Base-by-base conservation (phyloP, 2,888 invertebrate species). In the Lithodes maja region DNA sequence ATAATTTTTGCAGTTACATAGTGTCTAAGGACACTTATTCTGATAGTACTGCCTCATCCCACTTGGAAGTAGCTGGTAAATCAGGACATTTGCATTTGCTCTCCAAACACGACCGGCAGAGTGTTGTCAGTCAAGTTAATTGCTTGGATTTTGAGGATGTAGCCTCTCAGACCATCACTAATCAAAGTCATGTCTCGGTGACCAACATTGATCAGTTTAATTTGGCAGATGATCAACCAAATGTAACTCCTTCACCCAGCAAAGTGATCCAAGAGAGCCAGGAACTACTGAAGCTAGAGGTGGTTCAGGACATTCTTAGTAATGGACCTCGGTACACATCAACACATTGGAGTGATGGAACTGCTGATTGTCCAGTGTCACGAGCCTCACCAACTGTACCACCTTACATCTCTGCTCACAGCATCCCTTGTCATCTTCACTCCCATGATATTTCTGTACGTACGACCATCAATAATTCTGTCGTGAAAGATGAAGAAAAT, bases 261-360 rank as follows among this genome's bases (percentile, higher is more conserved):
- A 5, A 12, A 61, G 5, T 61, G 12, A 5, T 7, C 12, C 5
- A 7, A 12, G 12, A 12, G 5, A 5, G 12, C 5, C 61, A 79
- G 71, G 87, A 87, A 5, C 83, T 87, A 9, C 52, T 83, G 71
- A 53, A 71, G 9, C 53, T 87, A n/a, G 87, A 83, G 1, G 83
- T 87, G 83, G 83, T 87, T 68, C 87, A 87, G 15, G 50, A 68
- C 9, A 83, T 87, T 75, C 79, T 87, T 49, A 15, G 52, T 50
- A 15, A 68, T 15, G 87, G 78, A 7, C 83, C 83, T 2, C n/a
- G 12, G 33, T 87, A 87, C 83, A 83, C 87, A 0, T 53, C 87
- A 7, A 83, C 83, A 33, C 55, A 74, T 0, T 87, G 87, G 87
- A 87, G 87, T 52, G 71, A 85, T 33, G 85, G 85, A 12, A 69